A percentile compares a stretch with the other conserved stretches of the same genome.
Conservation (phyloP, 2,113 vertebrate species). For the Scatophagus argus region DNA sequence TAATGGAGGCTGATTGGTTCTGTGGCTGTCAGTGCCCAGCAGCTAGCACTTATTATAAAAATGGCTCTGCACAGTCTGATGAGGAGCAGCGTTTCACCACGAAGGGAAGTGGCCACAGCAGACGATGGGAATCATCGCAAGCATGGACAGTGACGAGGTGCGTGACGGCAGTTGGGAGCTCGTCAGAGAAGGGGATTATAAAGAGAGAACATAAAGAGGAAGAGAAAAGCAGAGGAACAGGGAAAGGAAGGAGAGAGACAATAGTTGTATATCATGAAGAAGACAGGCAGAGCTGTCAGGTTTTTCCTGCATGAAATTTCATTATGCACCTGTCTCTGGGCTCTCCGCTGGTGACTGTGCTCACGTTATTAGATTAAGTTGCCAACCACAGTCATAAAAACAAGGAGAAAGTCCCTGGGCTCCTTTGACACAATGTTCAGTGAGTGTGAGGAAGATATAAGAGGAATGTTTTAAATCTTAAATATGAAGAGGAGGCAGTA, state of each 20-base stretch:
- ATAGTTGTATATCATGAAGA: slow-evolving; percentile 50
- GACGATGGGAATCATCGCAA: neutral
- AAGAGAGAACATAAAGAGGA: slow-evolving; percentile 18
- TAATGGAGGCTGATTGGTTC: slow-evolving; percentile 58
- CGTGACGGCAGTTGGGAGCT: slow-evolving; percentile 20
- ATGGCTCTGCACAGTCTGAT: slow-evolving; percentile 59
- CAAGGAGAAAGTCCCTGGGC: slow-evolving; percentile 41
- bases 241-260: slow-evolving; percentile 18
- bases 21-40: slow-evolving; percentile 47
- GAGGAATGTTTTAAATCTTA: neutral
- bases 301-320: slow-evolving; percentile 69
- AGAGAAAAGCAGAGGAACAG: slow-evolving; percentile 21
- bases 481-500: neutral
- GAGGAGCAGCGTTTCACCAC: neutral
- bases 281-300: slow-evolving; percentile 57
- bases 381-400: slow-evolving; percentile 57
- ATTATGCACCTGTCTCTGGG: slow-evolving; percentile 68
- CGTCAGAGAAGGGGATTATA: neutral
- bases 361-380: slow-evolving; percentile 70
- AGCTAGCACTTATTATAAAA: slow-evolving; percentile 62
- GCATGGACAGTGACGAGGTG: neutral
- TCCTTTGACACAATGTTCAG: slow-evolving; percentile 49
- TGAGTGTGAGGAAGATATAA: slow-evolving; percentile 10
- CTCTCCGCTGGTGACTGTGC: slow-evolving; percentile 42
- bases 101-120: slow-evolving; percentile 3